Conservation (phyloP, 2,888 invertebrate species). For the Sphaerophoria taeniata region DNA sequence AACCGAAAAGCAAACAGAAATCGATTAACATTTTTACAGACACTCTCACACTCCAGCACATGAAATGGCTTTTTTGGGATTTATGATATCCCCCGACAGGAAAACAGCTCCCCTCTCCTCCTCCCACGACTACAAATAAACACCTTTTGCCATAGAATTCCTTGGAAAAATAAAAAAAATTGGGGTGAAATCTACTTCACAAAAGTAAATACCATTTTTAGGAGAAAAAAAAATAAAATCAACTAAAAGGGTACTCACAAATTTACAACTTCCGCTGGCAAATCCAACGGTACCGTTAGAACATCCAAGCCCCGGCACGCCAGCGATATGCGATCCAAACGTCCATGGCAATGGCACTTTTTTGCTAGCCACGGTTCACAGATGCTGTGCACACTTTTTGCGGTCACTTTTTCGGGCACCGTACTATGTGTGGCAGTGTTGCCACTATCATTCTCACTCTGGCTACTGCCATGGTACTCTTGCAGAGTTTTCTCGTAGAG, state of each 20-base stretch:
- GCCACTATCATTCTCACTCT: constrained; percentile 1
- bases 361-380: constrained; percentile 81
- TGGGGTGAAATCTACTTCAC: constrained; percentile 23
- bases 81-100: constrained; percentile 43
- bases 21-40: constrained; percentile 55
- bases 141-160: constrained; percentile 6
- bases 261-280: constrained; percentile 80
- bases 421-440: constrained; percentile 58
- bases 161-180: background rate
- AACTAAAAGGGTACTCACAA: constrained; percentile 79
- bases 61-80: constrained; percentile 23
- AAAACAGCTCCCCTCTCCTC: background rate
- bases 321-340: constrained; percentile 79
- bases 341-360: constrained; percentile 81
- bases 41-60: constrained; percentile 4
- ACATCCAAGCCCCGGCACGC: constrained; percentile 81
- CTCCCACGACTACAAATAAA: constrained; percentile 5
- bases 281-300: constrained; percentile 80
- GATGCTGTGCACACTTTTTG: constrained; percentile 78
- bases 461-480: constrained; percentile 78
- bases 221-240: constrained; percentile 16
- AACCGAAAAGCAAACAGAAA: constrained; percentile 16
- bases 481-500: constrained; percentile 81
- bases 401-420: constrained; percentile 47
- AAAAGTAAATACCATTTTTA: constrained; percentile 29